Base-by-base conservation (phyloP, 2,113 vertebrate genomes). In the Tychaedon coryphoeus region DNA sequence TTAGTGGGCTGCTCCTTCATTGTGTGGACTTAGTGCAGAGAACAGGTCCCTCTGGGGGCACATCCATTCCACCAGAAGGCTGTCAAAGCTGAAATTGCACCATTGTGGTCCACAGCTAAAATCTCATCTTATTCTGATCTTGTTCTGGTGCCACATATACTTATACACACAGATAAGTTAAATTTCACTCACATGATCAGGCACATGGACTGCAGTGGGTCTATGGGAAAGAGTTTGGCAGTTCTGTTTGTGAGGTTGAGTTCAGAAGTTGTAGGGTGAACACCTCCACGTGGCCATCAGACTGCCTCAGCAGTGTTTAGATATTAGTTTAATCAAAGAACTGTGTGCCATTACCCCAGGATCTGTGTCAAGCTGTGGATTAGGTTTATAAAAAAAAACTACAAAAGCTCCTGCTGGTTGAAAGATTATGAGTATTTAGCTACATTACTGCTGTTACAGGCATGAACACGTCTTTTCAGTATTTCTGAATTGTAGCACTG, bases 281-380 rank as follows among this genome's bases (percentile, higher is more conserved):
- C 4, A 64, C 13, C 95, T 97, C 75, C 87, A 71, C 6, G 1
- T 65, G 85, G 76, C 95, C 93, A 96, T 95, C 82, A 62, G 83
- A 58, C 91, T 93, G 85, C 90, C 17, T 23, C 17, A 40, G 34
- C 51, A 51, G 90, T 96, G 84, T 93, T 96, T 92, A 94, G 96
- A 93, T 98, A 97, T 95, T 97, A 96, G 95, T 97, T 97, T 96
- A 97, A 95, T 97, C 96, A 98, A 96, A 98, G 96, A 96, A 97
- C 80, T 96, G 85, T 97, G 81, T 96, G 96, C 93, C 70, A 81
- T 97, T 98, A 97, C 95, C 79, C 66, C 90, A 95, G 96, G 91
- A 97, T 97, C 95, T 96, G 62, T 97, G 97, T 98, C 97, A 98
- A 97, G 94, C 95, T 97, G 94, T 97, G 97, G 97, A 98, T 98